Evolutionary conservation across 2,888 invertebrate genomes (phyloP).

Genomic region (Aporophyla nigra): DNA sequence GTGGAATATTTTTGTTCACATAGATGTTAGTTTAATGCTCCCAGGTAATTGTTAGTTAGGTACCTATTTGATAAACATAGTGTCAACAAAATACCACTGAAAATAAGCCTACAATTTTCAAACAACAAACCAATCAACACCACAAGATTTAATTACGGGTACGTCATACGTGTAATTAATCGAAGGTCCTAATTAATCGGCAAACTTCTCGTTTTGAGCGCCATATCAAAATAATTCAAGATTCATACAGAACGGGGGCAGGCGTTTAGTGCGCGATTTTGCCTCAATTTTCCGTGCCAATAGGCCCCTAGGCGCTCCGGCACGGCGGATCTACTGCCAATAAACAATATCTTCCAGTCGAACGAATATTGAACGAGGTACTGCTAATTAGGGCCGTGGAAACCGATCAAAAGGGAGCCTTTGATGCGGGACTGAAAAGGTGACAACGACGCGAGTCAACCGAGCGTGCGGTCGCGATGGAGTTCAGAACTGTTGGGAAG

Average conservation of each 20-base stretch:
- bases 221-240: constrained; percentile 71
- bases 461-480: constrained; percentile 69
- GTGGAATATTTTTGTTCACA: neutral
- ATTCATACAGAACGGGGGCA: constrained; percentile 72
- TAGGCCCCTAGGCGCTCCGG: constrained; percentile 75
- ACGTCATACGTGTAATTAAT: constrained; percentile 57
- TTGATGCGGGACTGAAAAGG: constrained; percentile 88
- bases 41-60: neutral
- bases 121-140: constrained; percentile 46
- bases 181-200: constrained; percentile 56
- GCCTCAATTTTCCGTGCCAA: constrained; percentile 89
- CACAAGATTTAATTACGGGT: constrained; percentile 50
- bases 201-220: constrained; percentile 53
- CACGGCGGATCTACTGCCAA: constrained; percentile 85
- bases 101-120: constrained; percentile 13
- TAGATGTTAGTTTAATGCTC: neutral
- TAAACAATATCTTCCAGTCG: constrained; percentile 90
- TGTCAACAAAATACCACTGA: constrained; percentile 15
- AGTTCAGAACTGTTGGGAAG: constrained; percentile 60
- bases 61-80: neutral
- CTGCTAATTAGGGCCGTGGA: constrained; percentile 89
- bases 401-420: constrained; percentile 86
- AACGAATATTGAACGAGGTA: constrained; percentile 81
- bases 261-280: constrained; percentile 79
- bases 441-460: constrained; percentile 79